phyloP scores from a whole-genome alignment of 2,797 vertebrate genomes.

The Manis crassicaudata region DNA sequence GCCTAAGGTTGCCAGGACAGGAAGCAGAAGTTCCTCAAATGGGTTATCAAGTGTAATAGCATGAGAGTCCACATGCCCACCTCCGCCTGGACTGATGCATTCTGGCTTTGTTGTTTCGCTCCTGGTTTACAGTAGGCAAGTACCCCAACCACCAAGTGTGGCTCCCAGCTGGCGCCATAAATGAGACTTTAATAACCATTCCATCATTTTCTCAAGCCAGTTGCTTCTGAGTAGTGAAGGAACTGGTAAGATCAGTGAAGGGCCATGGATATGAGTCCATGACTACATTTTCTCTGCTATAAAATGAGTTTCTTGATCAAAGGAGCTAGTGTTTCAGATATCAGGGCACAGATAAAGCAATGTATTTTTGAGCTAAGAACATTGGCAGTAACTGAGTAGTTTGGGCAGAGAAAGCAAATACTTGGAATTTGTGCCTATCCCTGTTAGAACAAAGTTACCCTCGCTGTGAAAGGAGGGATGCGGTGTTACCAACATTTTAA shows the following conservation, averaged over 20 bases:
- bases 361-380: background rate
- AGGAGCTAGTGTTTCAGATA: background rate
- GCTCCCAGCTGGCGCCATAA: too few species aligned
- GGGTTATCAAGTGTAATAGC: background rate
- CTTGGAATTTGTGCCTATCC: background rate
- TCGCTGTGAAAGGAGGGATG: background rate
- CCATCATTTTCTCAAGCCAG: background rate
- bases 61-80: rapidly evolving
- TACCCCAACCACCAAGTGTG: background rate
- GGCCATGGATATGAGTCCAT: background rate
- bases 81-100: background rate
- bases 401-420: background rate
- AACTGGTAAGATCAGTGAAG: background rate
- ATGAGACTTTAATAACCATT: background rate
- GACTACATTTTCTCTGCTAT: background rate
- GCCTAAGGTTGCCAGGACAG: background rate
- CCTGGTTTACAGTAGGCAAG: background rate
- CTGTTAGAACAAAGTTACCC: background rate
- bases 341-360: background rate
- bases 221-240: background rate
- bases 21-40: background rate
- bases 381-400: background rate
- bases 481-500: background rate
- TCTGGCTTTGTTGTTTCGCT: background rate
- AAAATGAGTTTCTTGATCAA: background rate